Base-by-base conservation (phyloP, 2,797 vertebrate species). In the Mallotus villosus region DNA sequence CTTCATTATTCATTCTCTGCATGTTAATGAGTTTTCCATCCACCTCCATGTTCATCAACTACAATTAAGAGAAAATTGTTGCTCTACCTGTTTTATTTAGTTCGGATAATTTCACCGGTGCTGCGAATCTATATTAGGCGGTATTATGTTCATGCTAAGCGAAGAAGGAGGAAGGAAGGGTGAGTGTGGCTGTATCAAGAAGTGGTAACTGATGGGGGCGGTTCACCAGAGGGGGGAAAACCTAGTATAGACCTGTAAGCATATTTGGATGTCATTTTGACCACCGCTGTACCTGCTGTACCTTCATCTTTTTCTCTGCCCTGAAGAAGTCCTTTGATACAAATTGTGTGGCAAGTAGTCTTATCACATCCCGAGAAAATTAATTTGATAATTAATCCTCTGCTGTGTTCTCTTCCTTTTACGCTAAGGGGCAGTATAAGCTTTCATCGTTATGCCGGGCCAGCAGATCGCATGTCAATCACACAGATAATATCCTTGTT, bases 21-120 rank as follows among this genome's bases (percentile, higher is more conserved):
- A 21, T 83, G 88, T 92, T 93, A 93, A 93, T 93, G 91, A 93
- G 90, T 94, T 94, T 94, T 94, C 93, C 93, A 92, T 91, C 79
- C 87, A 86, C 81, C 87, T 83, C 76, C 80, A 81, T 84, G 79
- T 76, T 53, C 65, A 78, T 82, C 79, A 51, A 46, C 34, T 51
- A 68, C 85, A 86, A 82, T 88, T 83, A 84, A 85, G 21, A 22
- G 55, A 58, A 67, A 67, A 53, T 29, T 19, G 24, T 53, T 53
- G 51, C 9, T 27, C 49, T 25, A 3, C 49, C 49, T 53, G 62
- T 22, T 21, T 19, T 21, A 3, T 63, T 63, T 60, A 8, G 22
- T 60, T 24, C 17, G 6, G 58, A 60, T 59, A 21, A 59, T 24
- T 59, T 24, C 22, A 58, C 7, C 2, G 8, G 57, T 21, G 51